These are phyloP conservation scores for Euphonia xanthogaster DNA, from an alignment of 2,797 vertebrate species.

Conservation along the genomic window DNA sequence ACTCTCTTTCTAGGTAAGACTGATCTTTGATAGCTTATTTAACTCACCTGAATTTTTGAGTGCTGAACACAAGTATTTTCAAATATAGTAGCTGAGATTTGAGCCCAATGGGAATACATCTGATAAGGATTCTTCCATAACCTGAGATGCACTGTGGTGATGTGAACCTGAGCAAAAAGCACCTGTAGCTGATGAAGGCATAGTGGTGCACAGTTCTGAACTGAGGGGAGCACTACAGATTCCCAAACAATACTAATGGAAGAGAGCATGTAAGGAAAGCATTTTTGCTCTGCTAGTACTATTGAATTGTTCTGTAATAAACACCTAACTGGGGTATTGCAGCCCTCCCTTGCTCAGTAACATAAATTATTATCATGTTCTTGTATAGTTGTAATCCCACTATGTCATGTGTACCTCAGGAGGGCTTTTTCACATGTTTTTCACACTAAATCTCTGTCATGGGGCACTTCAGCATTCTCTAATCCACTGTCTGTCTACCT, in stretches of 20 bases:
- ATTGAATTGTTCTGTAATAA: background rate
- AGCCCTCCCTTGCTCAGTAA: background rate
- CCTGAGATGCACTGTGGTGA: background rate
- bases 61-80: background rate
- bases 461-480: background rate
- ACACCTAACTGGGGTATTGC: accelerated
- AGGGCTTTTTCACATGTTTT: background rate
- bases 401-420: background rate
- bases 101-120: background rate
- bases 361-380: background rate
- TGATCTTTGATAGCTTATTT: background rate
- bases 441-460: background rate
- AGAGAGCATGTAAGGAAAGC: background rate
- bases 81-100: background rate
- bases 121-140: background rate
- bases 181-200: background rate
- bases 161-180: background rate
- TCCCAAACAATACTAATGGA: background rate
- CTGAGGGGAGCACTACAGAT: background rate
- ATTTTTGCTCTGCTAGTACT: background rate
- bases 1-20: slow-evolving; percentile 42
- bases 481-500: background rate
- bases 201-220: background rate
- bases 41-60: background rate
- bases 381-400: background rate